Evolutionary conservation across 1,140 invertebrate genomes (phyloP).

Genomic region (Archivesica marissinica): DNA sequence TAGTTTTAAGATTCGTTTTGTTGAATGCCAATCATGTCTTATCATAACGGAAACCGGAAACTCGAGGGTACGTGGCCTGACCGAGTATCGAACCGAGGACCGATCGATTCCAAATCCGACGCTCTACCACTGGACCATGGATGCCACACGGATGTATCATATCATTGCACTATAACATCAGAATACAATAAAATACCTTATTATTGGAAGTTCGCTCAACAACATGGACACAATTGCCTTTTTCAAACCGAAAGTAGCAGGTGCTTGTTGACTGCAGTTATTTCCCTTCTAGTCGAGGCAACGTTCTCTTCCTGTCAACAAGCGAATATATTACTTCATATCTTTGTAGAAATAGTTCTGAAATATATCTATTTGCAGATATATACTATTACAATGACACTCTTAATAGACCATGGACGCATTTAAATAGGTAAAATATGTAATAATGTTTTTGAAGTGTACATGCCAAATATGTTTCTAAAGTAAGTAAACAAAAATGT

Average conservation of each 20-base stretch:
- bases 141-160: too few species aligned
- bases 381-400: not conserved
- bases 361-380: not conserved
- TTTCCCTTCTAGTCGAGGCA: conserved; percentile 17
- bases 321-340: conserved; percentile 22
- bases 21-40: too few species aligned
- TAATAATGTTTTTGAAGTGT: not conserved
- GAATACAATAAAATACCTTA: too few species aligned
- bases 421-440: not conserved
- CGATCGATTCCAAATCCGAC: too few species aligned
- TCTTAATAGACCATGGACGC: not conserved
- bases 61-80: too few species aligned
- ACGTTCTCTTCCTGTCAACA: conserved; percentile 59
- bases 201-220: too few species aligned
- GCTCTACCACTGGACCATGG: too few species aligned
- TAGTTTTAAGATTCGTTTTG: too few species aligned
- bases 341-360: not conserved
- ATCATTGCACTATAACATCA: too few species aligned
- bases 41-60: too few species aligned
- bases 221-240: too few species aligned
- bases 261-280: conserved; percentile 8
- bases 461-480: not conserved
- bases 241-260: conserved; percentile 57
- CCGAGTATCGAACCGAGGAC: too few species aligned
- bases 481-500: conserved; percentile 9